These are phyloP conservation scores for Drosophila incognita DNA, from an alignment of 2,888 invertebrate genomes.

Conservation along the genomic window DNA sequence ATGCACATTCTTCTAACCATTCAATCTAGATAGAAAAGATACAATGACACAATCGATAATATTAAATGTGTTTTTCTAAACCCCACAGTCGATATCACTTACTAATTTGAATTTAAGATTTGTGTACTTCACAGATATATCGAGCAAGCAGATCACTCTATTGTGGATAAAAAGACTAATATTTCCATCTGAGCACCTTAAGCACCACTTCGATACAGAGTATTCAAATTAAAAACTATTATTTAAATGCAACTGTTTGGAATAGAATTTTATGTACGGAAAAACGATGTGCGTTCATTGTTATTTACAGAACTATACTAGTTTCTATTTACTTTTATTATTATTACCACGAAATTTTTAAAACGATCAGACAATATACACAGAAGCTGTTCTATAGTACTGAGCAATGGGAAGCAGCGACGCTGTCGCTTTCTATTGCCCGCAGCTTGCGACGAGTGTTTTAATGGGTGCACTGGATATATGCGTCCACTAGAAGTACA, in stretches of 20 bases:
- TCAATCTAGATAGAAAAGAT: constrained; percentile 10
- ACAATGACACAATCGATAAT: constrained; percentile 34
- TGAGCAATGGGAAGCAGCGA: not conserved
- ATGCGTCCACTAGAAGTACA: not conserved
- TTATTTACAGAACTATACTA: not conserved
- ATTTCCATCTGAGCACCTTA: not conserved
- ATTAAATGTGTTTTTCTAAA: constrained; percentile 7
- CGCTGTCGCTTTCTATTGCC: not conserved
- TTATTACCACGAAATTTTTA: not conserved
- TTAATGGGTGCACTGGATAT: not conserved
- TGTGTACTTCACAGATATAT: constrained; percentile 1
- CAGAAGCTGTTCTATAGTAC: not conserved
- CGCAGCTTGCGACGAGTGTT: not conserved
- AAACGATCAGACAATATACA: constrained; percentile 1
- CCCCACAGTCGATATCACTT: not conserved
- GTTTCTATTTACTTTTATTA: constrained; percentile 1
- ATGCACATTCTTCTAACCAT: constrained; percentile 8
- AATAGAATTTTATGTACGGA: not conserved
- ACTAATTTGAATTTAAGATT: not conserved
- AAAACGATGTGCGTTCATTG: not conserved
- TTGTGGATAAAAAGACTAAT: not conserved
- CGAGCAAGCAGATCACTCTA: not conserved
- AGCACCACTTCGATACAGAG: not conserved
- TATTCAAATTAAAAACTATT: not conserved
- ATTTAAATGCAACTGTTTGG: not conserved